These are phyloP conservation scores for Digitonthophagus gazella DNA, from an alignment of 2,888 invertebrate species.

Conservation along the genomic window DNA sequence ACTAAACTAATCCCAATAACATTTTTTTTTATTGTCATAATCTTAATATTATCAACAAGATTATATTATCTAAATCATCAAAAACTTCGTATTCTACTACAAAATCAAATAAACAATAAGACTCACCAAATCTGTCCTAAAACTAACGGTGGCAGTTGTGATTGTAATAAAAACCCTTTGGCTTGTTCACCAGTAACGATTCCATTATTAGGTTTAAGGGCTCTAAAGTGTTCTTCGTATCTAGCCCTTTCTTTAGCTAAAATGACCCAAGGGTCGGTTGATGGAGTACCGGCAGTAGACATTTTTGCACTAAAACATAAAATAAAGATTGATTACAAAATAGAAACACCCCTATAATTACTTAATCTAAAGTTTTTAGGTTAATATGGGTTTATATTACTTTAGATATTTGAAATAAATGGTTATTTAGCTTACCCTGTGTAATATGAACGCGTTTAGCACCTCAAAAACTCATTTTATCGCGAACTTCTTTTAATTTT, in stretches of 20 bases:
- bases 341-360: background rate
- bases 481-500: constrained; percentile 13
- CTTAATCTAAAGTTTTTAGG: background rate
- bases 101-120: constrained; percentile 2
- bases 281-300: constrained; percentile 50
- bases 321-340: background rate
- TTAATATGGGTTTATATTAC: background rate
- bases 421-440: background rate
- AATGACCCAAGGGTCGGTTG: constrained; percentile 81
- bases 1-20: background rate
- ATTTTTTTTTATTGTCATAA: no score
- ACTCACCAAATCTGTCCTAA: constrained; percentile 93
- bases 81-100: background rate
- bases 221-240: constrained; percentile 89
- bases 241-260: constrained; percentile 82
- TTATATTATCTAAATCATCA: background rate
- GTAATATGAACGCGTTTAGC: background rate
- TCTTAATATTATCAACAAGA: background rate
- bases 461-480: constrained; percentile 10
- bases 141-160: constrained; percentile 83
- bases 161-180: constrained; percentile 86
- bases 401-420: background rate
- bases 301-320: constrained; percentile 32
- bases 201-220: constrained; percentile 82
- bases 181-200: constrained; percentile 91